Conservation (phyloP, 2,888 invertebrate species). For the Cylindroiulus punctatus region DNA sequence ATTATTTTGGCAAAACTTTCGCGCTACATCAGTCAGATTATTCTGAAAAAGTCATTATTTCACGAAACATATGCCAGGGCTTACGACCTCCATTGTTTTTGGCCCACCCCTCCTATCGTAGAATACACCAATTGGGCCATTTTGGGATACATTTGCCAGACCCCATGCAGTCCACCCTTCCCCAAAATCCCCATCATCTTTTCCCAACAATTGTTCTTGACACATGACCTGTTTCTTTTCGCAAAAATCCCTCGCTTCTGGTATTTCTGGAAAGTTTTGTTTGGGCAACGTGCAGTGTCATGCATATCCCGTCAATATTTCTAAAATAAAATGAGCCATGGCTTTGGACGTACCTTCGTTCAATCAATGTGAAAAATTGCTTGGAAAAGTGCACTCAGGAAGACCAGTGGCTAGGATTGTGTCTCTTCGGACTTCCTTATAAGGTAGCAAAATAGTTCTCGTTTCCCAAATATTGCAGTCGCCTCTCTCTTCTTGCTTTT, state of each 20-base stretch:
- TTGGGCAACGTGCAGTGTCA: neutral
- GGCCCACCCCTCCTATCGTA: neutral
- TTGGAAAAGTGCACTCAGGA: conserved; percentile 11
- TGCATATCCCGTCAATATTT: neutral
- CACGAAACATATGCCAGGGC: neutral
- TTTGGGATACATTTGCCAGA: neutral
- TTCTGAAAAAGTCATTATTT: neutral
- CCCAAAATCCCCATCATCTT: too few species aligned
- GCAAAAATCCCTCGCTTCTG: neutral
- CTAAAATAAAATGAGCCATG: neutral
- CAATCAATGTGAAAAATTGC: neutral
- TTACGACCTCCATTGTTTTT: neutral
- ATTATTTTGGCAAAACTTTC: neutral
- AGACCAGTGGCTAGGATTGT: conserved; percentile 13
- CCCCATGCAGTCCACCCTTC: neutral
- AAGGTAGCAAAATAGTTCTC: conserved; percentile 17
- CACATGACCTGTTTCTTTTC: neutral
- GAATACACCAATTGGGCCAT: neutral
- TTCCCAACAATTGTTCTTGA: neutral
- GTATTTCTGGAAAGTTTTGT: neutral
- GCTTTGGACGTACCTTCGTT: neutral
- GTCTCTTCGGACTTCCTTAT: conserved; percentile 22
- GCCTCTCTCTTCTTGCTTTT: conserved; percentile 15
- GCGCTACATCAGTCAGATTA: neutral
- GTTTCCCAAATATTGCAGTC: conserved; percentile 35